Evolutionary conservation across 1,140 invertebrate genomes (phyloP).

Genomic region (Achroia grisella): DNA sequence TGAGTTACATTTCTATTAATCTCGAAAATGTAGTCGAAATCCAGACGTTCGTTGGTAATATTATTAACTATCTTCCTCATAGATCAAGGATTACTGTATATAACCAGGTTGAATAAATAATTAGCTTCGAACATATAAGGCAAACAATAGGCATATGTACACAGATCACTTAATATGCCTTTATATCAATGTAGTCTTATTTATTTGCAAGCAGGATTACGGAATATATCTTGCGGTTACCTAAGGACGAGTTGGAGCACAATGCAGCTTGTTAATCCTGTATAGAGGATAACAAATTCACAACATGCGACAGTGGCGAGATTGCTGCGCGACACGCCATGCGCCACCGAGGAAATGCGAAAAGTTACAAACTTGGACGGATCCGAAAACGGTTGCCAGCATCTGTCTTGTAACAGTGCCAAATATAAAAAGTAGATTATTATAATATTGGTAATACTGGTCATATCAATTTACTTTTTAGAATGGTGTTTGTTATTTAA

Average conservation of each 20-base stretch:
- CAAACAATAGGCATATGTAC: neutral
- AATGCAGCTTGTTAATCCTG: constrained; percentile 17
- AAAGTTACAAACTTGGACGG: constrained; percentile 38
- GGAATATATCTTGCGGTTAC: neutral
- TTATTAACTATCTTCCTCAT: too few relatives aligned
- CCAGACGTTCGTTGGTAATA: too few relatives aligned
- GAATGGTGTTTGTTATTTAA: too few relatives aligned
- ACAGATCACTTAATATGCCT: too few relatives aligned
- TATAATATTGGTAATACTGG: constrained; percentile 2
- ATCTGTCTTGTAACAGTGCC: constrained; percentile 33
- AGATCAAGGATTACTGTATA: too few relatives aligned
- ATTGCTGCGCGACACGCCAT: constrained; percentile 13
- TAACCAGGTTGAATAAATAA: too few relatives aligned
- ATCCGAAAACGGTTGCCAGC: constrained; percentile 28
- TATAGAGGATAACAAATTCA: constrained; percentile 22
- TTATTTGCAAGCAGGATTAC: constrained; percentile 3
- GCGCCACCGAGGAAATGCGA: constrained; percentile 32
- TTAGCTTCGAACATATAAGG: constrained; percentile 40
- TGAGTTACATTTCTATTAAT: too few relatives aligned
- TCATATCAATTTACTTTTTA: neutral
- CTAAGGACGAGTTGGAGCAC: neutral
- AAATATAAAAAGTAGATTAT: constrained; percentile 31
- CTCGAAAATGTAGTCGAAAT: too few relatives aligned
- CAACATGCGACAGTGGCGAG: constrained; percentile 26
- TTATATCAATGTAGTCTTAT: too few relatives aligned